Evolutionary conservation across 1,140 invertebrate genomes (phyloP), one percentile per base, ranked within the genome.

Genomic region (Brachionus sp.): DNA sequence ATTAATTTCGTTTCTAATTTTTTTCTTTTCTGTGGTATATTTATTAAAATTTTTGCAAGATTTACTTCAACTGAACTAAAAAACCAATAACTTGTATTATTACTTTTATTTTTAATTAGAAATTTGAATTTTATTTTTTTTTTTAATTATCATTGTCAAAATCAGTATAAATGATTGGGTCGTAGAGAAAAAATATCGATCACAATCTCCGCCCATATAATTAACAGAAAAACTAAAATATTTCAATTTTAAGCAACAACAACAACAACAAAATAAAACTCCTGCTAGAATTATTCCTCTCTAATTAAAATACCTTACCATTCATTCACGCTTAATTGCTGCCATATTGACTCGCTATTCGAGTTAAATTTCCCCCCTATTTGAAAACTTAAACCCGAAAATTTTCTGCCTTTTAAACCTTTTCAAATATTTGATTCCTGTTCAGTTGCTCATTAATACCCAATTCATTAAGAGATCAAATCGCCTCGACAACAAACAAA

Each of bases 41-140:
- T 42, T 23, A 46, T 46, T 46, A 33, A 46, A 46, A 46, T 46
- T 46, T 25, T 5, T 39, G 19, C 16, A 75, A 35, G 42, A 46
- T 75, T 73, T 75, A 75, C 70, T 75, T 75, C 70, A 75, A 75
- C 70, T 75, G 23, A 75, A 19, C 19, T 25, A 25, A 46, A 75
- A 75, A 25, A 75, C 39, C 25, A 46, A 75, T 75, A 75, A 44
- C 25, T 75, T 75, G 16, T n/a, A 44, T 73, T 73, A 73, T 73
- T 73, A 37, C 33, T 73, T 42, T 39, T 44, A 3, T 39, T 73
- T 73, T 73, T 73, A 39, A 73, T 66, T 66, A 66, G 25, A 66
- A 66, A 66, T 66, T 66, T 66, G 62, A 66, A 66, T 33, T 66
- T 66, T 12, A 29, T 64, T 64, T 64, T 29, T 0, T 9, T 64